Evolutionary conservation across 1,140 invertebrate genomes (phyloP).

Genomic region (Hydropsyche tenuis): DNA sequence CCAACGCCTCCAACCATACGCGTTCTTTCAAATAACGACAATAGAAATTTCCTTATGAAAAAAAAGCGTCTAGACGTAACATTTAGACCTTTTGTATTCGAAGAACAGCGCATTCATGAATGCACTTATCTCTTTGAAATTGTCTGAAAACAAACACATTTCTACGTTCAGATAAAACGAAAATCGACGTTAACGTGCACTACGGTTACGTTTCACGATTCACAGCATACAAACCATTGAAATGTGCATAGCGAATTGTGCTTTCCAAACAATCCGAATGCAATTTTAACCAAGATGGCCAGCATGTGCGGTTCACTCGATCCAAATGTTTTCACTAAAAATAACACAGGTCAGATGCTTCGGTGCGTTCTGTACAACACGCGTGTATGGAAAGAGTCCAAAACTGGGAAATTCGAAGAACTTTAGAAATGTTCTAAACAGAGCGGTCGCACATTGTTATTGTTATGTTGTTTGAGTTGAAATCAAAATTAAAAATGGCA

Average conservation of each 20-base stretch:
- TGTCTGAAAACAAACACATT: slow-evolving; percentile 1
- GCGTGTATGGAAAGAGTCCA: background rate
- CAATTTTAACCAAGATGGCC: slow-evolving; percentile 7
- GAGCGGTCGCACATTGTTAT: no score
- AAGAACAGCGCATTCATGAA: background rate
- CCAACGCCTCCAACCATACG: background rate
- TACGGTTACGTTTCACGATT: background rate
- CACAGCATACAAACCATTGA: slow-evolving; percentile 10
- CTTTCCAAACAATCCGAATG: background rate
- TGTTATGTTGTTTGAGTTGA: no score
- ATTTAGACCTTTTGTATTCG: slow-evolving; percentile 6
- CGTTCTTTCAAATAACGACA: no score
- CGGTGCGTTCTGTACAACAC: background rate
- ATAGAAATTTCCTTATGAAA: background rate
- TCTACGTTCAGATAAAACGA: no score
- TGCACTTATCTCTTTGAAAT: slow-evolving; percentile 6
- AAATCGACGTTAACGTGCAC: no score
- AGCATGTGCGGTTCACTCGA: background rate
- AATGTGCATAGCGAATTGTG: background rate
- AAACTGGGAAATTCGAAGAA: background rate
- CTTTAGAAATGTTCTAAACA: background rate
- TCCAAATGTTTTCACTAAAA: slow-evolving; percentile 22
- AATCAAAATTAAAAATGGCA: background rate
- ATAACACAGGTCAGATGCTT: slow-evolving; percentile 10
- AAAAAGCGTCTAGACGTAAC: slow-evolving; percentile 18